Conservation (phyloP, 2,888 invertebrate genomes). For the Callyntrura sp. region DNA sequence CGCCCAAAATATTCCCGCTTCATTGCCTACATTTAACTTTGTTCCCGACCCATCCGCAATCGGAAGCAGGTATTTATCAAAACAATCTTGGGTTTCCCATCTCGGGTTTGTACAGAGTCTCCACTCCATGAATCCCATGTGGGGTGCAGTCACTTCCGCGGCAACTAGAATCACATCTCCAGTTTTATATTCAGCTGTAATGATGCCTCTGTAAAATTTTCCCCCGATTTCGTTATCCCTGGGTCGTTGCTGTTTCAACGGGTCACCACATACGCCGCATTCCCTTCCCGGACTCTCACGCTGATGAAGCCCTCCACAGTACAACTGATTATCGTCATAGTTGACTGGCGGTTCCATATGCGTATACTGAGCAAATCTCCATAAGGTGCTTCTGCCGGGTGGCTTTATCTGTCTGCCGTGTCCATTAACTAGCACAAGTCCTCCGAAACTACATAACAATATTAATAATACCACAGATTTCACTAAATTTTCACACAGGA, state of each 20-base stretch:
- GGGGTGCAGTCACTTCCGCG: slow-evolving; percentile 56
- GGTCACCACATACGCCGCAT: slow-evolving; percentile 82
- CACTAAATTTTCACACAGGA: background rate
- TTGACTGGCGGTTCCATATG: slow-evolving; percentile 66
- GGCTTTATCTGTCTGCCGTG: slow-evolving; percentile 78
- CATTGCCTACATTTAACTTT: slow-evolving; percentile 83
- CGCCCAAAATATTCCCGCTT: slow-evolving; percentile 71
- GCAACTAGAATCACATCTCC: slow-evolving; percentile 63
- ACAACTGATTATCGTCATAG: slow-evolving; percentile 77
- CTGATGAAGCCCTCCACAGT: slow-evolving; percentile 61
- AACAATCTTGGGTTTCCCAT: slow-evolving; percentile 71
- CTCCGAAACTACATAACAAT: background rate
- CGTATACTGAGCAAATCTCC: slow-evolving; percentile 72
- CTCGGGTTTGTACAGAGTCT: slow-evolving; percentile 65
- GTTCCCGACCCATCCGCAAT: slow-evolving; percentile 84
- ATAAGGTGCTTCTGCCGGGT: slow-evolving; percentile 73
- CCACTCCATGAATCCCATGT: slow-evolving; percentile 74
- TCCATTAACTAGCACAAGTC: slow-evolving; percentile 24
- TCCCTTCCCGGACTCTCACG: slow-evolving; percentile 58
- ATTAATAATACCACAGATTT: background rate
- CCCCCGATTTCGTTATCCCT: slow-evolving; percentile 77
- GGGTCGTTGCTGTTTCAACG: slow-evolving; percentile 66
- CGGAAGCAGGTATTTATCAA: slow-evolving; percentile 67
- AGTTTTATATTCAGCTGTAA: slow-evolving; percentile 45
- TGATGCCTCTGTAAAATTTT: slow-evolving; percentile 72